Percentiles rank a stretch among this genome's conserved stretches.
Conservation (phyloP, 2,888 invertebrate species). For the Temnothorax rugatulus region DNA sequence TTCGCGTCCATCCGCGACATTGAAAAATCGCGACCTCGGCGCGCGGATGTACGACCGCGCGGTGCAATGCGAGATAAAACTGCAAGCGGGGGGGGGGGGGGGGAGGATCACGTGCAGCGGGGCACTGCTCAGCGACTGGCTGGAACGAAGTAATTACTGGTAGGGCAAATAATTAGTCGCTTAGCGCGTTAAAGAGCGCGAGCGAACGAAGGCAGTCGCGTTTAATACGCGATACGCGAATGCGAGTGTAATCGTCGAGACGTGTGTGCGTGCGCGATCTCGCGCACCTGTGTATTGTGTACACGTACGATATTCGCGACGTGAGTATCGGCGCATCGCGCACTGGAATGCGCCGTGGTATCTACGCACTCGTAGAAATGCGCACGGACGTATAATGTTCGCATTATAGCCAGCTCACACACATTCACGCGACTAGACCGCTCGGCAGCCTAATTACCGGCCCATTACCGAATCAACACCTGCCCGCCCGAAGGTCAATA, state of each 20-base stretch:
- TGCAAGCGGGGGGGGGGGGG: background rate
- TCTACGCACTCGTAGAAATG: conserved; percentile 46
- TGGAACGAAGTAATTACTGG: conserved; percentile 69
- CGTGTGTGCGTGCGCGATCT: conserved; percentile 17
- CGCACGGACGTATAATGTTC: conserved; percentile 30
- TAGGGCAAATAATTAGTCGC: conserved; percentile 64
- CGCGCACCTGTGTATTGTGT: background rate
- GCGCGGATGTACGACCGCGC: background rate
- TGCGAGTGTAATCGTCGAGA: background rate
- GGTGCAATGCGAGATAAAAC: conserved; percentile 23
- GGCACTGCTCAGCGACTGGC: conserved; percentile 54
- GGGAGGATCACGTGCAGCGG: background rate
- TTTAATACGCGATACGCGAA: conserved; percentile 43
- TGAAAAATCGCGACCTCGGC: conserved; percentile 29
- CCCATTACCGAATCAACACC: conserved; percentile 78
- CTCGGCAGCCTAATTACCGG: conserved; percentile 76
- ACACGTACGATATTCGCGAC: conserved; percentile 29
- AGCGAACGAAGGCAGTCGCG: conserved; percentile 55
- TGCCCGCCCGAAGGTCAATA: conserved; percentile 69
- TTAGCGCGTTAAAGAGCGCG: conserved; percentile 65
- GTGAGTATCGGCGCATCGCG: background rate
- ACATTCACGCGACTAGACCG: conserved; percentile 74
- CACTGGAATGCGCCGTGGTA: conserved; percentile 56
- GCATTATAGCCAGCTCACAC: conserved; percentile 53
- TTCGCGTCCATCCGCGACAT: conserved; percentile 59